Evolutionary conservation across 2,888 invertebrate species (phyloP).

Genomic region (Harpagoxenus sublaevis): DNA sequence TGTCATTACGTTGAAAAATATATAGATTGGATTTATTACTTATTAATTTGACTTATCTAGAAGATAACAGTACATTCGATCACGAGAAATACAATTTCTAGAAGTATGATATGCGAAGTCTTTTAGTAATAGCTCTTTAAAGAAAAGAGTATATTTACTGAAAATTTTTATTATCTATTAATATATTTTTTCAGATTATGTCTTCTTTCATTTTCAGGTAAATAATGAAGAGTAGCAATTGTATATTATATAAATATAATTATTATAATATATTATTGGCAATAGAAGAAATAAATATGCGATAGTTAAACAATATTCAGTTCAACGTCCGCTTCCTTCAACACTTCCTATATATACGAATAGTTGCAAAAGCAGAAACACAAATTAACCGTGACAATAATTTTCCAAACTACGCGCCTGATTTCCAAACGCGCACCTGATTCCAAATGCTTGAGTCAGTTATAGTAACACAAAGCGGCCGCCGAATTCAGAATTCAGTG

Average conservation of each 20-base stretch:
- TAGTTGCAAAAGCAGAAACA: background rate
- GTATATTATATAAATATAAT: background rate
- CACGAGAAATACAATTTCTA: background rate
- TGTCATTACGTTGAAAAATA: background rate
- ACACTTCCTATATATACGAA: background rate
- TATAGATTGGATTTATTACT: background rate
- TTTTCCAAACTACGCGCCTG: constrained; percentile 8
- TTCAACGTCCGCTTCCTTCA: background rate
- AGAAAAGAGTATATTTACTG: background rate
- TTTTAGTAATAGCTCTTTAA: background rate
- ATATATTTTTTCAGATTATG: background rate
- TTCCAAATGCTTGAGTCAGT: constrained; percentile 11
- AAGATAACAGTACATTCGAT: background rate
- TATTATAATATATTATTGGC: background rate
- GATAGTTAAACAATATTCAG: background rate
- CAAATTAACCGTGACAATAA: background rate
- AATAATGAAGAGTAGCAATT: background rate
- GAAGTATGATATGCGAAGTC: background rate
- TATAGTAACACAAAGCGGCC: constrained; percentile 21
- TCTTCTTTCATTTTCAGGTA: background rate
- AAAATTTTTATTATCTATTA: background rate
- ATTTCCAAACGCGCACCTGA: background rate
- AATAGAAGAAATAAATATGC: background rate
- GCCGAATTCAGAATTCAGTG: constrained; percentile 30
- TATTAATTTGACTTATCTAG: background rate